These are phyloP conservation scores for Thaumetopoea pityocampa DNA, from an alignment of 1,140 invertebrate genomes.

Conservation along the genomic window DNA sequence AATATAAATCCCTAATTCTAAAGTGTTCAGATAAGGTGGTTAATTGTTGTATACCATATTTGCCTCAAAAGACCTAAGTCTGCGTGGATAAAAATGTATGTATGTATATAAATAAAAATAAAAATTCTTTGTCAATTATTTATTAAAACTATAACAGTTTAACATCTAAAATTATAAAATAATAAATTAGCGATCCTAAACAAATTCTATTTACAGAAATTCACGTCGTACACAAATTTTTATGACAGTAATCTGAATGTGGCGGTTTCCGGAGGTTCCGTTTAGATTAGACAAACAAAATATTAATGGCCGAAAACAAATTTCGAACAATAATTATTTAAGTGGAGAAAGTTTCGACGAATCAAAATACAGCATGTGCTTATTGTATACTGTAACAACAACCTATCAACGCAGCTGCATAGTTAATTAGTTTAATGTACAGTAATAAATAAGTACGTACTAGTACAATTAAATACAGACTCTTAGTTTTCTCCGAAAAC, in stretches of 20 bases:
- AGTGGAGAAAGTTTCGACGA: no score
- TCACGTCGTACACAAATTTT: conserved; percentile 46
- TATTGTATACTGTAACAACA: no score
- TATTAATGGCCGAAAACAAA: no score
- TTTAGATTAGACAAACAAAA: conserved; percentile 8
- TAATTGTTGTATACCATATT: no score
- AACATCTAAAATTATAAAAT: conserved; percentile 36
- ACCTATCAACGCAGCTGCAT: conserved; percentile 23
- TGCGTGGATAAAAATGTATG: no score
- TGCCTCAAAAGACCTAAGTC: no score
- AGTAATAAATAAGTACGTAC: conserved; percentile 51
- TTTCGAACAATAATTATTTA: no score
- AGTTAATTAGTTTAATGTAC: conserved; percentile 43
- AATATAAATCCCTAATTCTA: no score
- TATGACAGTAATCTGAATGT: conserved; percentile 8
- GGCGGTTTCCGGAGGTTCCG: conserved; percentile 2
- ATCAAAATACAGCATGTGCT: no score
- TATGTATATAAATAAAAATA: conserved; percentile 12
- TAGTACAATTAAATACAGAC: no score
- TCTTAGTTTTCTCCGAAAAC: no score
- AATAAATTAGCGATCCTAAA: conserved; percentile 64
- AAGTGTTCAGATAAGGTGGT: no score
- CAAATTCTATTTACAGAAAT: conserved; percentile 64
- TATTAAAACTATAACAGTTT: conserved; percentile 55
- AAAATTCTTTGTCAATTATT: conserved; percentile 29